Evolutionary conservation across 2,888 invertebrate species (phyloP).

Genomic region (Cheilosia soror): DNA sequence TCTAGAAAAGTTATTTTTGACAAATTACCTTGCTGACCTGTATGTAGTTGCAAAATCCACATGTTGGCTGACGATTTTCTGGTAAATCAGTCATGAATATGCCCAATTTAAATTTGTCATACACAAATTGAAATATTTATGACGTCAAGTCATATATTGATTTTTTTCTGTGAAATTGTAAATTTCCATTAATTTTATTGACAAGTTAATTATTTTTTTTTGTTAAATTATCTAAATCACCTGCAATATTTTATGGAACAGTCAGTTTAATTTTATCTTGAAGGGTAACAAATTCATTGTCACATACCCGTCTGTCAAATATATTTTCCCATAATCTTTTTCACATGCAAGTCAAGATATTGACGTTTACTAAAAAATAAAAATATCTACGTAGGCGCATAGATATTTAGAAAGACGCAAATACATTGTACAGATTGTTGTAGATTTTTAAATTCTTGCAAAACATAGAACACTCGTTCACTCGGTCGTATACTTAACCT

Average conservation of each 20-base stretch:
- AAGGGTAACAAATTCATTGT: background rate
- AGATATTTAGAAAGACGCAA: background rate
- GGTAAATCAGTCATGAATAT: too few species aligned
- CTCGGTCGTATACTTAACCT: conserved; percentile 34
- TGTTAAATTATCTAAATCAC: background rate
- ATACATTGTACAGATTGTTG: background rate
- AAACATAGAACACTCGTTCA: background rate
- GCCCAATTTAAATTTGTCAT: too few species aligned
- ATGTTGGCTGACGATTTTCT: background rate
- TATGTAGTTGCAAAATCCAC: background rate
- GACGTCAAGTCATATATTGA: background rate
- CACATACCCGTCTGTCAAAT: background rate
- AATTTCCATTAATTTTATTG: background rate
- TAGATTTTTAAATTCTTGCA: background rate
- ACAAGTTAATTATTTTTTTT: background rate
- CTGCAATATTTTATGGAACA: background rate
- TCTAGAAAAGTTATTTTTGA: background rate
- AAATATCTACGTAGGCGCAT: background rate
- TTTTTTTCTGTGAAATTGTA: background rate
- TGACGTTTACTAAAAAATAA: background rate
- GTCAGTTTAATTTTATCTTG: background rate
- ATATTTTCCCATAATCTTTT: conserved; percentile 1
- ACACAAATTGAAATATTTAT: too few species aligned
- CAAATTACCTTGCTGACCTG: background rate
- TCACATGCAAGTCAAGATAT: background rate